Evolutionary conservation across 2,797 vertebrate species (phyloP).

Genomic region (Gastrophryne carolinensis): DNA sequence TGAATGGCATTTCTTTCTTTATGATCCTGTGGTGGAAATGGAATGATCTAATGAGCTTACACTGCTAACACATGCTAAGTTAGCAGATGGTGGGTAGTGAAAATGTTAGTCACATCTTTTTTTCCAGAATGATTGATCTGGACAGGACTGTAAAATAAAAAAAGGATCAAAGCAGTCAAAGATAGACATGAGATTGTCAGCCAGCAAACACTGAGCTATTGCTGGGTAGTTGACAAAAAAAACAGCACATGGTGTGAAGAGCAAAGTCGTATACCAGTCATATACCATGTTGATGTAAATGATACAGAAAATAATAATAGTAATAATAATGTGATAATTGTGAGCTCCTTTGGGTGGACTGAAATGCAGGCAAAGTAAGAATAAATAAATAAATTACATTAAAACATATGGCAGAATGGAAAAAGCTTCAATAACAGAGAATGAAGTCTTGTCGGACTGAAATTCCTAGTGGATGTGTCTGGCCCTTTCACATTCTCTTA

Average conservation of each 20-base stretch:
- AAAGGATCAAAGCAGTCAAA: neutral
- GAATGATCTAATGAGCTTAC: neutral
- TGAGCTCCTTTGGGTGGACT: no score
- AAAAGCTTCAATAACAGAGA: neutral
- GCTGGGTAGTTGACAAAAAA: neutral
- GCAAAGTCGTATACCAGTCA: no score
- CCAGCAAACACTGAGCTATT: neutral
- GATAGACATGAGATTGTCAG: neutral
- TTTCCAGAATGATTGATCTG: neutral
- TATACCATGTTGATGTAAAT: no score
- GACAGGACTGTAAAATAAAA: neutral
- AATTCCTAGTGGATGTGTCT: constrained; percentile 65
- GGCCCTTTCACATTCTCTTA: constrained; percentile 61
- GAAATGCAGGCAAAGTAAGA: neutral
- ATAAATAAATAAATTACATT: neutral
- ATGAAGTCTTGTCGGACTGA: constrained; percentile 63
- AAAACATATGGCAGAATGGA: neutral
- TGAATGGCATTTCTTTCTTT: neutral
- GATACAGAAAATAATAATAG: no score
- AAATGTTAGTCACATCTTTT: neutral
- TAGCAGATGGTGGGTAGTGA: neutral
- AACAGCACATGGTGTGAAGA: neutral
- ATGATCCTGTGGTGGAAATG: neutral
- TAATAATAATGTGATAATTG: no score
- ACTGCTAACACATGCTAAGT: neutral